These are phyloP conservation scores for Cryptoprocta ferox DNA, from an alignment of 2,797 vertebrate species.

Conservation along the genomic window DNA sequence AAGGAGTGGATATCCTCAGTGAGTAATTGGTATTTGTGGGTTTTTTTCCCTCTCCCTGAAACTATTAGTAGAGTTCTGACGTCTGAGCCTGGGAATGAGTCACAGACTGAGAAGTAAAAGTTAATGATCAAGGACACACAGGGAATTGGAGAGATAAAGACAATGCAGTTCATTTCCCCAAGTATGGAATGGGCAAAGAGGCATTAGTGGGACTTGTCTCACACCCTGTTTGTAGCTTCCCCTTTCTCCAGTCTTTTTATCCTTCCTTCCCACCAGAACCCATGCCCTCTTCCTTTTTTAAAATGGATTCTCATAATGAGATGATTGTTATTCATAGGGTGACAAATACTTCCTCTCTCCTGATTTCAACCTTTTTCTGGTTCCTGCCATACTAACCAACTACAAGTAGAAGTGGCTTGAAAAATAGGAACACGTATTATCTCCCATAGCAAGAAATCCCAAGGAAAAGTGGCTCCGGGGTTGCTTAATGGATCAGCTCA, in stretches of 20 bases:
- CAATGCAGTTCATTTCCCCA: neutral
- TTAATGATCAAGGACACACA: slow-evolving; percentile 39
- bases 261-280: neutral
- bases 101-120: slow-evolving; percentile 45
- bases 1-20: neutral
- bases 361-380: neutral
- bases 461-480: neutral
- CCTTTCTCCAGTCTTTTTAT: neutral
- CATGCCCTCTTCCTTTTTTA: neutral
- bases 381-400: neutral
- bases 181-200: neutral
- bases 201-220: neutral
- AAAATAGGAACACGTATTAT: neutral
- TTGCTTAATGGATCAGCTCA: neutral
- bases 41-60: neutral
- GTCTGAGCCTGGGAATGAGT: slow-evolving; percentile 49
- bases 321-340: neutral
- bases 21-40: neutral
- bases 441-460: neutral
- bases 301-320: neutral
- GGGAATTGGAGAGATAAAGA: neutral
- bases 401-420: neutral
- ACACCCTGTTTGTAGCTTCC: neutral
- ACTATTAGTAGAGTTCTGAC: slow-evolving; percentile 68
- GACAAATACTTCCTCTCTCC: neutral